Conservation (phyloP, 2,888 invertebrate species). For the Entomobrya multifasciata region DNA sequence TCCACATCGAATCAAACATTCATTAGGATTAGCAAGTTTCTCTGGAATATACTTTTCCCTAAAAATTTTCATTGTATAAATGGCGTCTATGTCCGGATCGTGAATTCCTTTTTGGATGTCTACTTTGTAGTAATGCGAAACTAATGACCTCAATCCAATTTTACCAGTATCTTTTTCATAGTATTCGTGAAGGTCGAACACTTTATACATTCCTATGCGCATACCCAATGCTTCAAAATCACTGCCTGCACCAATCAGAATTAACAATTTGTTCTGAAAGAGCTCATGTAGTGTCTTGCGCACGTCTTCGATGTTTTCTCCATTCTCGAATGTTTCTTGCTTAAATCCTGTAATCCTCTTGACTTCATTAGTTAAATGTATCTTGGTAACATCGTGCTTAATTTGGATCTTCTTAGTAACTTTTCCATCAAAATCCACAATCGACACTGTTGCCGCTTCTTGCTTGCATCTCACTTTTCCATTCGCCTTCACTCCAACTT, state of each 20-base stretch:
- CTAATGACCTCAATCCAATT: no score
- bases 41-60: conserved; percentile 22
- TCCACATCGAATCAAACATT: not conserved
- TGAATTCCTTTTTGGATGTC: no score
- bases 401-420: not conserved
- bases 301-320: not conserved
- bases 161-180: no score
- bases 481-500: not conserved
- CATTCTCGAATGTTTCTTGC: not conserved
- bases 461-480: not conserved
- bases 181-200: conserved; percentile 17
- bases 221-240: conserved; percentile 13
- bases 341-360: conserved; percentile 14
- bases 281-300: not conserved
- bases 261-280: conserved; percentile 1
- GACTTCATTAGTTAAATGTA: not conserved
- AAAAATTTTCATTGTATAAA: no score
- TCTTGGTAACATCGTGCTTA: not conserved
- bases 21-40: not conserved
- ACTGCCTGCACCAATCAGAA: conserved; percentile 9
- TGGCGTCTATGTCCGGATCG: no score
- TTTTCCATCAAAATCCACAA: not conserved
- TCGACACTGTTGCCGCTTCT: not conserved
- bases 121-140: no score
- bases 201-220: not conserved